Base-by-base conservation (phyloP, 2,797 vertebrate species). In the Xyrichtys novacula region DNA sequence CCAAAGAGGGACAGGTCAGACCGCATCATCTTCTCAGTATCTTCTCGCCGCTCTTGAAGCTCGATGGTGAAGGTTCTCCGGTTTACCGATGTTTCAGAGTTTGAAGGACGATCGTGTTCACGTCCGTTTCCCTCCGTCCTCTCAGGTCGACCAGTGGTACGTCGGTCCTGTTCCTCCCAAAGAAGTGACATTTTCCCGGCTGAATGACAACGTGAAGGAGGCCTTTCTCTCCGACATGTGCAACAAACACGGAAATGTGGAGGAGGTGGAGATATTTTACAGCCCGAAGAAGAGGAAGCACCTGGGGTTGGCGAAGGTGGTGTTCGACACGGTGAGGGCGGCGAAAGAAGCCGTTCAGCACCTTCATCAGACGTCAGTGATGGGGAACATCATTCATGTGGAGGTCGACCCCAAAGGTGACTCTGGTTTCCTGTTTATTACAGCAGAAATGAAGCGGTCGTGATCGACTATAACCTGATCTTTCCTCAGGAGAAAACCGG, bases 301-400 rank as follows among this genome's bases (percentile, higher is more conserved):
- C 88, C 89, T 97, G 87, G 98, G 98, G 62, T 92, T 99, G 0
- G 97, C 97, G 56, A 98, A 96, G 94, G 96, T 99, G 5, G 66
- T 97, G 64, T 99, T 99, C 60, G 95, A 96, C 89, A 96, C 95
- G 0, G 97, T 96, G 76, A 93, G 80, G 74, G 96, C 95, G 0
- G 97, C 98, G 25, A 96, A 93, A 77, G 94, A 96, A 29, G 95
- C 96, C 0, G 97, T 97, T 11, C 93, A 95, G 70, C 93, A 96
- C 66, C 93, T 99, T 74, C 95, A 99, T 71, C 95, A 96, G 81
- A 98, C 96, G 0, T 97, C 98, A 0, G 98, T 99, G 76, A 99
- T 99, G 98, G 98, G 98, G 72, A 99, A 98, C 81, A 92, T 96
- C 65, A 99, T 99, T 87, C 97, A 97, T 22, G 98, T 97, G 93